phyloP scores from a whole-genome alignment of 2,888 invertebrate genomes.

The Yponomeuta evonymella region DNA sequence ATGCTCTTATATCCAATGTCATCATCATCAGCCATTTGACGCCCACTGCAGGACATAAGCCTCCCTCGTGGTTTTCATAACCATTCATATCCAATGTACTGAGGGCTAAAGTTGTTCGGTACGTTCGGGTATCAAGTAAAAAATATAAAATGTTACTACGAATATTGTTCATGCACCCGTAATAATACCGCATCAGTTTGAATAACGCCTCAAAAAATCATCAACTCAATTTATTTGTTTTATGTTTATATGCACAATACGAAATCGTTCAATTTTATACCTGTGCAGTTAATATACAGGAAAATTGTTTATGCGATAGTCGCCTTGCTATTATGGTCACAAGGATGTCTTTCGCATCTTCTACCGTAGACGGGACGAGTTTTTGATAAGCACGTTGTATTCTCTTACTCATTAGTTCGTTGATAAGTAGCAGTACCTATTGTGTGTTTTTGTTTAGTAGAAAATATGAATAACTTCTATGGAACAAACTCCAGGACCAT shows the following conservation, averaged over 20 bases:
- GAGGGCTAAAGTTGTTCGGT: not conserved
- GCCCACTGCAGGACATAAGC: too few species aligned
- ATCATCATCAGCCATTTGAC: not conserved
- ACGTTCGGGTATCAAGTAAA: not conserved
- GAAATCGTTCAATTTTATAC: not conserved
- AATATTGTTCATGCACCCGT: too few species aligned
- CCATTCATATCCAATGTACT: too few species aligned
- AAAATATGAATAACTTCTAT: not conserved
- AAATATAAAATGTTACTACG: not conserved
- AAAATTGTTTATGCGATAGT: not conserved
- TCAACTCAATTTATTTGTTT: not conserved
- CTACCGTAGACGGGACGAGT: too few species aligned
- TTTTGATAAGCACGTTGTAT: conserved; percentile 4
- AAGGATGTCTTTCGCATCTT: not conserved
- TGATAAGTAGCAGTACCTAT: not conserved
- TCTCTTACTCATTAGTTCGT: conserved; percentile 1
- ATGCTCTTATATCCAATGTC: not conserved
- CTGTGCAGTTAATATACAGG: not conserved
- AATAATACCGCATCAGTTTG: too few species aligned
- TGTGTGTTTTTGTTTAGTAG: not conserved
- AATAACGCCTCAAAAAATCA: not conserved
- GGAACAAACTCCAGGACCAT: conserved; percentile 8
- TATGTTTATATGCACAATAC: not conserved
- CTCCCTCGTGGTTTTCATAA: too few species aligned
- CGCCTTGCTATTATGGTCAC: not conserved